phyloP scores from a whole-genome alignment of 2,113 vertebrate species.

The Oryzias melastigma region DNA sequence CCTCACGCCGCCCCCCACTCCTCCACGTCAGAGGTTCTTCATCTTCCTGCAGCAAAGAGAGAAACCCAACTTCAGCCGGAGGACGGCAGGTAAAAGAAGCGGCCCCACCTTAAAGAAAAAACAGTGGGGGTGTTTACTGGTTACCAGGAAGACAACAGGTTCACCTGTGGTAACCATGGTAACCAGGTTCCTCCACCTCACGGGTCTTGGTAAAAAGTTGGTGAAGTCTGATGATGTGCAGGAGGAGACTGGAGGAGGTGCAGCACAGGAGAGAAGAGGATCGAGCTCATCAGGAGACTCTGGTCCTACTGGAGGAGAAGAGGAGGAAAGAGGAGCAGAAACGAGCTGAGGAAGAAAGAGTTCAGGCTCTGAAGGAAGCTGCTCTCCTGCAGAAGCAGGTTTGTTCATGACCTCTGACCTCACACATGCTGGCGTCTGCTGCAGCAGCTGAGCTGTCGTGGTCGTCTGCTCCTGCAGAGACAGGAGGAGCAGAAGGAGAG shows the following conservation, averaged over 20 bases:
- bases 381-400: constrained; percentile 86
- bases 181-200: no score
- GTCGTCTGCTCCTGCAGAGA: constrained; percentile 50
- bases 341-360: constrained; percentile 76
- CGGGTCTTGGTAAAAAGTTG: no score
- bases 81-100: constrained; percentile 79
- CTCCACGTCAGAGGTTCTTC: constrained; percentile 84
- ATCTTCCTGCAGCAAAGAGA: constrained; percentile 87
- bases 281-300: constrained; percentile 73
- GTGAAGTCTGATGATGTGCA: constrained; percentile 36
- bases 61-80: constrained; percentile 85
- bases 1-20: no score
- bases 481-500: constrained; percentile 84
- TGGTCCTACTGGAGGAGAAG: constrained; percentile 78
- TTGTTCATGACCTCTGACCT: constrained; percentile 18
- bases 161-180: no score
- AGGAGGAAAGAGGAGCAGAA: constrained; percentile 78
- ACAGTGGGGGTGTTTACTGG: no score
- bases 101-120: neutral
- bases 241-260: constrained; percentile 83
- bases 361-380: constrained; percentile 80
- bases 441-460: neutral
- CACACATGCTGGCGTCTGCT: neutral
- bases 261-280: constrained; percentile 83
- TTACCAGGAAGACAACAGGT: no score